Conservation (phyloP, 2,888 invertebrate species). For the Ariolimax columbianus region DNA sequence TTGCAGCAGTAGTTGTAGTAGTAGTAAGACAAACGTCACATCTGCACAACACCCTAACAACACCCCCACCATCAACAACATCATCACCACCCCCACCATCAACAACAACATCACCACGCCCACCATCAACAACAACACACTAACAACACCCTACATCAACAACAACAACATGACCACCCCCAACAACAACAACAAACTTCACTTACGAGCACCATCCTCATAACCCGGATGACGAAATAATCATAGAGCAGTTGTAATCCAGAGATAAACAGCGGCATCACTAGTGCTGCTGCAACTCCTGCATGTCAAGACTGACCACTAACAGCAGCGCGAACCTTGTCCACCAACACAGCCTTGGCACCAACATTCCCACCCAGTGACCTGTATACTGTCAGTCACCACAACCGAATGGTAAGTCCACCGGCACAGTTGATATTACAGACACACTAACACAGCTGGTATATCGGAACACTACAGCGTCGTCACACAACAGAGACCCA, state of each 20-base stretch:
- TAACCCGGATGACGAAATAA: background rate
- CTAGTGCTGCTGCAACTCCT: background rate
- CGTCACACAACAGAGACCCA: too few relatives aligned
- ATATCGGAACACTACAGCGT: too few relatives aligned
- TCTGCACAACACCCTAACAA: too few relatives aligned
- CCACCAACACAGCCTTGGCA: background rate
- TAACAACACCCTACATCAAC: conserved; percentile 1
- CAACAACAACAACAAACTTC: background rate
- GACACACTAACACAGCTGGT: too few relatives aligned
- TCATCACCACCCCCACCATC: too few relatives aligned
- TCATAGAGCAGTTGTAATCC: conserved; percentile 10
- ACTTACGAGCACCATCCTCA: conserved; percentile 37
- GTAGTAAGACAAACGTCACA: background rate
- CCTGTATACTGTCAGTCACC: too few relatives aligned
- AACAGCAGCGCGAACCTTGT: background rate
- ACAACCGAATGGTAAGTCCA: too few relatives aligned
- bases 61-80: background rate
- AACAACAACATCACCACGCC: background rate
- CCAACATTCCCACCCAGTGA: background rate
- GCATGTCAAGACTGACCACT: background rate
- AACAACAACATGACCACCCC: background rate
- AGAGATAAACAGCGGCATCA: conserved; percentile 13
- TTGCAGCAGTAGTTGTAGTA: background rate
- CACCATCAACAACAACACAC: background rate
- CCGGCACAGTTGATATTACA: too few relatives aligned